These are phyloP conservation scores for Andrena trimmerana DNA, from an alignment of 2,888 invertebrate genomes.

Conservation along the genomic window DNA sequence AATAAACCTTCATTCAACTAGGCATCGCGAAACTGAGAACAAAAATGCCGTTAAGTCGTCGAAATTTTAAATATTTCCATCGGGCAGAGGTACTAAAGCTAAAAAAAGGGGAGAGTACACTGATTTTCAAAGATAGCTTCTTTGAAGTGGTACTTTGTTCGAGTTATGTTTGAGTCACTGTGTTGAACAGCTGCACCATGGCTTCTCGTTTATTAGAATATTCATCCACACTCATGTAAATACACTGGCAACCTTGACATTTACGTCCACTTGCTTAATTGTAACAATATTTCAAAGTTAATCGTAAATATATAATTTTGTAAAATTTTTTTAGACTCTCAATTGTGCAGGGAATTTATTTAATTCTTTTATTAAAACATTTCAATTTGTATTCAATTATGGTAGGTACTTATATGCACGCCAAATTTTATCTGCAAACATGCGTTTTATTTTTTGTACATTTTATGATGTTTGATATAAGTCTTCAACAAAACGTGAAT, in stretches of 20 bases:
- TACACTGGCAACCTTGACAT: too few species aligned
- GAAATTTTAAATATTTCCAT: conserved; percentile 32
- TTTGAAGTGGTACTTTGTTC: conserved; percentile 43
- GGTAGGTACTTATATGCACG: too few species aligned
- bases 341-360: too few species aligned
- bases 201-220: conserved; percentile 14
- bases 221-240: neutral
- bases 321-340: too few species aligned
- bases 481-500: conserved; percentile 5
- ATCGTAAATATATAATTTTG: too few species aligned
- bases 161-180: conserved; percentile 14
- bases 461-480: neutral
- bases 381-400: too few species aligned
- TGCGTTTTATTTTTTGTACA: neutral
- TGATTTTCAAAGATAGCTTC: conserved; percentile 31
- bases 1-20: neutral
- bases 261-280: too few species aligned
- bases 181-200: conserved; percentile 26
- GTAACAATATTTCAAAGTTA: too few species aligned
- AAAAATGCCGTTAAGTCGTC: neutral
- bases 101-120: conserved; percentile 21
- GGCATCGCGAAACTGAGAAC: neutral
- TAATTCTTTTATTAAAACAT: too few species aligned
- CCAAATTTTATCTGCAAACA: too few species aligned
- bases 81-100: neutral